phyloP scores from a whole-genome alignment of 2,888 invertebrate genomes.

The Athalia rosae region DNA sequence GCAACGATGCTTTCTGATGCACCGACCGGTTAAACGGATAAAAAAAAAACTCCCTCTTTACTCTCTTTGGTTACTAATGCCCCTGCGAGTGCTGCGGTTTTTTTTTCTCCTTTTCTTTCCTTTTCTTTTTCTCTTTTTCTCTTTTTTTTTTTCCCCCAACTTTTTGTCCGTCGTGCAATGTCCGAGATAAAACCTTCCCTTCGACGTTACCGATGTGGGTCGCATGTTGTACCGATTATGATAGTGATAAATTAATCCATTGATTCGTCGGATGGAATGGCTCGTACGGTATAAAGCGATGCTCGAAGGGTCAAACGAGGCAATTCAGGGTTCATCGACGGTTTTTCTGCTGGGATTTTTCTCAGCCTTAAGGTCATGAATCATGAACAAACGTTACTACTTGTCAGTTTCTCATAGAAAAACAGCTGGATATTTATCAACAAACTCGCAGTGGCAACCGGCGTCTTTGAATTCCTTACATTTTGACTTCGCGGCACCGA shows the following conservation, averaged over 20 bases:
- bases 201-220: conserved; percentile 24
- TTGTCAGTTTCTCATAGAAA: conserved; percentile 6
- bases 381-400: conserved; percentile 10
- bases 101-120: background rate
- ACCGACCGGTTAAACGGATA: background rate
- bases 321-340: conserved; percentile 26
- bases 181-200: conserved; percentile 24
- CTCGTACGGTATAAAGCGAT: background rate
- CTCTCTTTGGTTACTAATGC: background rate
- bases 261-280: conserved; percentile 29
- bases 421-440: conserved; percentile 29
- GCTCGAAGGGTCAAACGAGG: conserved; percentile 28
- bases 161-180: background rate
- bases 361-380: conserved; percentile 15
- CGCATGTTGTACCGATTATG: conserved; percentile 35
- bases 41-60: background rate
- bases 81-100: background rate
- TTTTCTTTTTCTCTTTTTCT: background rate
- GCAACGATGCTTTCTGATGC: conserved; percentile 11
- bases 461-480: background rate
- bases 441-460: background rate
- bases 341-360: conserved; percentile 6
- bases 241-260: conserved; percentile 38
- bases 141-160: background rate
- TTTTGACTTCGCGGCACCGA: too few relatives aligned